Evolutionary conservation across 2,113 vertebrate species (phyloP).

Genomic region (Telmatochromis sp.): DNA sequence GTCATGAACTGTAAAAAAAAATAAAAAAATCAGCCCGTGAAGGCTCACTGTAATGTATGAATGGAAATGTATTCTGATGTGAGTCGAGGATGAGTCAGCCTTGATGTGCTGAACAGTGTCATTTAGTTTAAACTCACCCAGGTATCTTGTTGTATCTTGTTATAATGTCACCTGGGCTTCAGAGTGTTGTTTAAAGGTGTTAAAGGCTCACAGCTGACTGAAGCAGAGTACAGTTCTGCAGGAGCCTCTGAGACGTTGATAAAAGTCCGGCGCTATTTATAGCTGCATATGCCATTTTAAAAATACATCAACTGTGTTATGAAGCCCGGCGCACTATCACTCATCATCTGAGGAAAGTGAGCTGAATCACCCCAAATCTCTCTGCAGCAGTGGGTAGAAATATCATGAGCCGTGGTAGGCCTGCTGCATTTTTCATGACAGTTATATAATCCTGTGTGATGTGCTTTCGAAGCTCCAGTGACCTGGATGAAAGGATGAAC

Average conservation of each 20-base stretch:
- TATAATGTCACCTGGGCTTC: neutral
- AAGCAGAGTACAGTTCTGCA: neutral
- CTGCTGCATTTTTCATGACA: neutral
- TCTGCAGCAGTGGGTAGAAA: neutral
- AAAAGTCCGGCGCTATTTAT: slow-evolving; percentile 29
- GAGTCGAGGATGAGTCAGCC: neutral
- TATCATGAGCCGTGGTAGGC: neutral
- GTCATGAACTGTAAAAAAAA: neutral
- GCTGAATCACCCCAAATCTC: neutral
- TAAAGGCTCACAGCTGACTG: neutral
- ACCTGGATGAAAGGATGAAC: neutral
- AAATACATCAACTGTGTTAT: slow-evolving; percentile 29
- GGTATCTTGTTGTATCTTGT: neutral
- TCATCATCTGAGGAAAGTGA: neutral
- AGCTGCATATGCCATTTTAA: slow-evolving; percentile 35
- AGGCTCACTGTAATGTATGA: neutral
- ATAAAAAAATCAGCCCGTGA: neutral
- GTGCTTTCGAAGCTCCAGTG: neutral
- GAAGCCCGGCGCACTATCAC: neutral
- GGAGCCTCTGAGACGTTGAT: neutral
- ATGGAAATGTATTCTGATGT: neutral
- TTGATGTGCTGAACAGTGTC: neutral
- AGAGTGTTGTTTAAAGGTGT: neutral
- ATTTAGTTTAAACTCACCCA: neutral
- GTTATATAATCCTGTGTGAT: neutral